phyloP scores from a whole-genome alignment of 2,113 vertebrate species.

The Lepus americanus region DNA sequence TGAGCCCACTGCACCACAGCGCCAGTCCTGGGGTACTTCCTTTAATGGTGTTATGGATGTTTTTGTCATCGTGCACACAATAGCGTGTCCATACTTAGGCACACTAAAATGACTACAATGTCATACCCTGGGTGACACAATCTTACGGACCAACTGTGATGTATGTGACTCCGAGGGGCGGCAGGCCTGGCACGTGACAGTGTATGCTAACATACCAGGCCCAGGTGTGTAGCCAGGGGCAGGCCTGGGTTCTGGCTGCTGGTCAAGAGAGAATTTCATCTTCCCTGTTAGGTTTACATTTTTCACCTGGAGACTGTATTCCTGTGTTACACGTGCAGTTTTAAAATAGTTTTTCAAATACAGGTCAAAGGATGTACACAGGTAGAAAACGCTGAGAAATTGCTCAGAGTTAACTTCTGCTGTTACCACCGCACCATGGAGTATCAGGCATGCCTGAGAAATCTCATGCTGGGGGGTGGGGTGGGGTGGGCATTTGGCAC shows the following conservation, averaged over 20 bases:
- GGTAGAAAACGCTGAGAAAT: neutral
- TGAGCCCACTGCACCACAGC: too few species aligned
- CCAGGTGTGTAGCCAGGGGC: neutral
- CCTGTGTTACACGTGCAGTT: neutral
- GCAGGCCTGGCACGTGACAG: too few species aligned
- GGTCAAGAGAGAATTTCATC: neutral
- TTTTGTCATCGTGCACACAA: neutral
- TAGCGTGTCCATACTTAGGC: neutral
- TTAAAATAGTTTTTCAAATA: neutral
- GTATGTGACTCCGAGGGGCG: too few species aligned
- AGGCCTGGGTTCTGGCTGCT: neutral
- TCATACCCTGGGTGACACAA: too few species aligned
- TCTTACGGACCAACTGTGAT: neutral
- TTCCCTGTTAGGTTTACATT: neutral
- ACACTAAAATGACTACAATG: neutral
- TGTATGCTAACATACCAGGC: rapidly evolving
- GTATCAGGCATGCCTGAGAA: neutral
- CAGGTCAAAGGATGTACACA: neutral
- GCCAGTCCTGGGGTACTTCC: too few species aligned
- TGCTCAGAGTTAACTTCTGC: neutral
- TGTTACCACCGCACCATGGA: neutral
- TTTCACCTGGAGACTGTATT: neutral
- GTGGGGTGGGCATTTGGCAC: too few species aligned
- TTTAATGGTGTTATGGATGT: neutral
- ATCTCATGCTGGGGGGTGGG: neutral